phyloP scores from a whole-genome alignment of 37 sponge, comb jelly and placozoan genomes.

The Aphrocallistes beatrix region DNA sequence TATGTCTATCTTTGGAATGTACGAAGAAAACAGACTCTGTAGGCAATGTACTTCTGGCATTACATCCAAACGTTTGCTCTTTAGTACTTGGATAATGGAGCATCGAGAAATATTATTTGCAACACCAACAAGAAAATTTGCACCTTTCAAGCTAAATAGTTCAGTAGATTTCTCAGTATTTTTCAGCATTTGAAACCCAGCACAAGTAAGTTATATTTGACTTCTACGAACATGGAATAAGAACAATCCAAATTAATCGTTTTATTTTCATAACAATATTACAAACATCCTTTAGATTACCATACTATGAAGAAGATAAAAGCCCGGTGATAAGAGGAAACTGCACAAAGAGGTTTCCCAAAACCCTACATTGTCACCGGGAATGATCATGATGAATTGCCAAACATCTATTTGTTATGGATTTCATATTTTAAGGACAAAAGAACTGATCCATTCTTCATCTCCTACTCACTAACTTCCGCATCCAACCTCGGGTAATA shows the following conservation, averaged over 20 bases:
- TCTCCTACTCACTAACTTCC: no score
- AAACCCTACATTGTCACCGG: not conserved
- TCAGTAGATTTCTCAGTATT: not conserved
- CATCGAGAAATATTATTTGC: not conserved
- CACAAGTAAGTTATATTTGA: not conserved
- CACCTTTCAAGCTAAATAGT: not conserved
- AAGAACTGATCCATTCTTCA: not conserved
- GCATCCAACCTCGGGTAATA: no score
- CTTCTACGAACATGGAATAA: no score
- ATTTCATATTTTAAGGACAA: not conserved
- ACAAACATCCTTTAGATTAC: no score
- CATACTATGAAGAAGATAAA: not conserved
- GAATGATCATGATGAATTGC: not conserved
- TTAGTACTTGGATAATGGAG: not conserved
- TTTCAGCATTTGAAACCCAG: not conserved
- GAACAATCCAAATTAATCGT: no score
- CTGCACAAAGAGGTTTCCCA: not conserved
- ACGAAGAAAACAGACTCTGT: not conserved
- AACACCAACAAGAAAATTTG: not conserved
- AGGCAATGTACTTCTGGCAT: not conserved
- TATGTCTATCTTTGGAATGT: not conserved
- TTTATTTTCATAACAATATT: no score
- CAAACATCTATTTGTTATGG: not conserved
- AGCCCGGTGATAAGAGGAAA: not conserved
- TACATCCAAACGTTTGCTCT: not conserved